Percentiles rank a stretch among this genome's conserved stretches.
Conservation (phyloP, 2,888 invertebrate genomes). For the Onchidella celtica region DNA sequence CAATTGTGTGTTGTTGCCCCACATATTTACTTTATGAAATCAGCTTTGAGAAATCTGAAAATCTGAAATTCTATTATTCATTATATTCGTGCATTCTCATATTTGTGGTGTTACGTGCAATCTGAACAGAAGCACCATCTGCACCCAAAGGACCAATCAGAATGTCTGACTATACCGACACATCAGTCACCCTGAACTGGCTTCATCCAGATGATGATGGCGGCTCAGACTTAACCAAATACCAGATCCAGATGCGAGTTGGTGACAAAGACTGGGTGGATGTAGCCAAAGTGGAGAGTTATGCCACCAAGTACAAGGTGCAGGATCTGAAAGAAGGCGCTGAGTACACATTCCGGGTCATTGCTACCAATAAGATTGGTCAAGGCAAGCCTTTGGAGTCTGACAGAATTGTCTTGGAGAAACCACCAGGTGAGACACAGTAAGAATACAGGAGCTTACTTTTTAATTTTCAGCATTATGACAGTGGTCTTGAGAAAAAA, state of each 20-base stretch:
- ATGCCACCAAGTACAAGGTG: slow-evolving; percentile 59
- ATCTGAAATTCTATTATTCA: no score
- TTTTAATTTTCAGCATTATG: no score
- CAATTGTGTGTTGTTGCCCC: no score
- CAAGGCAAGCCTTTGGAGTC: slow-evolving; percentile 65
- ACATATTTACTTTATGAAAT: no score
- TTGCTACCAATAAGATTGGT: slow-evolving; percentile 68
- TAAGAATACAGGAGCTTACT: no score
- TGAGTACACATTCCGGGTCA: slow-evolving; percentile 70
- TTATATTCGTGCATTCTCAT: no score
- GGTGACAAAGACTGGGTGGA: slow-evolving; percentile 93
- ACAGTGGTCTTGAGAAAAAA: no score
- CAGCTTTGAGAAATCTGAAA: no score
- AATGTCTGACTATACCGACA: slow-evolving; percentile 83
- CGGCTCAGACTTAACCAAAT: slow-evolving; percentile 64
- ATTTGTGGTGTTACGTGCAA: no score
- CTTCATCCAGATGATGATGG: slow-evolving; percentile 70
- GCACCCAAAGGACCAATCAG: slow-evolving; percentile 72
- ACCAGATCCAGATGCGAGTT: slow-evolving; percentile 65
- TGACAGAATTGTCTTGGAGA: slow-evolving; percentile 62
- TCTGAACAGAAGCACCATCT: slow-evolving; percentile 73
- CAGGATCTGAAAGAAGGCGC: slow-evolving; percentile 84
- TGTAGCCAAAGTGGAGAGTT: slow-evolving; percentile 84
- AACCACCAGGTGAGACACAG: slow-evolving; percentile 84
- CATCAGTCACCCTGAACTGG: slow-evolving; percentile 69